Conservation (phyloP, 2,113 vertebrate genomes). For the Macroglossus sobrinus region DNA sequence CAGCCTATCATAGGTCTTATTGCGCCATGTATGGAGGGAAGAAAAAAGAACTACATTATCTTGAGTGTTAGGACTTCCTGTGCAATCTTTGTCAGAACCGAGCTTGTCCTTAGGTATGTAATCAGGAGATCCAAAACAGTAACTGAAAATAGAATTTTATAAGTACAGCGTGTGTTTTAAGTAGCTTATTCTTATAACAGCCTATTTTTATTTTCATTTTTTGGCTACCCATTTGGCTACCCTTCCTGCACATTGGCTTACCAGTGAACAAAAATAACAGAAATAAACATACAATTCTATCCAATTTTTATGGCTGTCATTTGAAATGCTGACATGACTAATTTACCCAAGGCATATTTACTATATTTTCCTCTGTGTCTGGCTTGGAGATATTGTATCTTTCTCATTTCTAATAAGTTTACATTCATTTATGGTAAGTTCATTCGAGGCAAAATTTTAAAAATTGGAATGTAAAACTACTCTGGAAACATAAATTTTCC, state of each 20-base stretch:
- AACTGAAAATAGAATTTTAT: background rate
- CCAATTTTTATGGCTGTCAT: background rate
- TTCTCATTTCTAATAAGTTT: background rate
- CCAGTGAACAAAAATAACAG: conserved; percentile 13
- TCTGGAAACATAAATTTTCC: background rate
- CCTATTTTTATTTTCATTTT: background rate
- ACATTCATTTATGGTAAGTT: background rate
- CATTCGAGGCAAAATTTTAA: background rate
- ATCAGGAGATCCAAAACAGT: background rate
- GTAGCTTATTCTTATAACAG: background rate
- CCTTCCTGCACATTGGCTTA: background rate
- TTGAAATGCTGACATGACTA: conserved; percentile 4
- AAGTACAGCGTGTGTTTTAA: background rate
- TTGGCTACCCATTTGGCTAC: background rate
- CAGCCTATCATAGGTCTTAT: background rate
- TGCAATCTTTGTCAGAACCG: background rate
- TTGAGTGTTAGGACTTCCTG: background rate
- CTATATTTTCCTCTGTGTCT: background rate
- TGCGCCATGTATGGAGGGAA: background rate
- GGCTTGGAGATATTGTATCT: background rate
- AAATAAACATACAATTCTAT: background rate
- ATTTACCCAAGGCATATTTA: background rate
- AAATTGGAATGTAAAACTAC: background rate
- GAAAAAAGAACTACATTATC: background rate
- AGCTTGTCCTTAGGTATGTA: background rate